Evolutionary conservation across 2,888 invertebrate genomes (phyloP).

Genomic region (Temnothorax ravouxi): DNA sequence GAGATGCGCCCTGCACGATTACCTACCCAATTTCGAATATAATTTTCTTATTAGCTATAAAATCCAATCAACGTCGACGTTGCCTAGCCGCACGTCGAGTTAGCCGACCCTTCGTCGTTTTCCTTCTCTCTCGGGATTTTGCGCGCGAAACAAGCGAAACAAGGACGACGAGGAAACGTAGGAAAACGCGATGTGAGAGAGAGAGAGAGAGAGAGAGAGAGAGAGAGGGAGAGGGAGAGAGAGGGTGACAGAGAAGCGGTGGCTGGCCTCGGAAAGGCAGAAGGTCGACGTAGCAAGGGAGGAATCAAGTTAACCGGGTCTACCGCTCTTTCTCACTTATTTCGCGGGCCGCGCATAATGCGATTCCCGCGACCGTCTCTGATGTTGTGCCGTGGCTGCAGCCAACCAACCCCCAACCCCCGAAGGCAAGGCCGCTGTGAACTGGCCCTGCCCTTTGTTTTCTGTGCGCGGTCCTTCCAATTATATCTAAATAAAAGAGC

Average conservation of each 20-base stretch:
- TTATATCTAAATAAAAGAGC: conserved; percentile 80
- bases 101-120: conserved; percentile 64
- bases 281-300: conserved; percentile 59
- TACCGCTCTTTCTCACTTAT: conserved; percentile 82
- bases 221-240: neutral
- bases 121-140: conserved; percentile 49
- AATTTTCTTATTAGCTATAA: conserved; percentile 86
- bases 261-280: conserved; percentile 50
- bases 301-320: conserved; percentile 80
- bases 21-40: conserved; percentile 85
- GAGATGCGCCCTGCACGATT: conserved; percentile 78
- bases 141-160: conserved; percentile 24
- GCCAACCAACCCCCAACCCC: conserved; percentile 32
- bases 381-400: conserved; percentile 55
- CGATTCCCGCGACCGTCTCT: conserved; percentile 75
- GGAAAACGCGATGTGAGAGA: conserved; percentile 38
- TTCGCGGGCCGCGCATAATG: conserved; percentile 77
- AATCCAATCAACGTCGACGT: conserved; percentile 83
- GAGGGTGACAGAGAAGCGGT: conserved; percentile 31
- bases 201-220: neutral
- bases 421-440: conserved; percentile 56
- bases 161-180: conserved; percentile 35
- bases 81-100: conserved; percentile 70
- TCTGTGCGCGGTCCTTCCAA: conserved; percentile 75
- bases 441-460: conserved; percentile 75